Evolutionary conservation across 2,888 invertebrate genomes (phyloP).

Genomic region (Dasypolia templi): DNA sequence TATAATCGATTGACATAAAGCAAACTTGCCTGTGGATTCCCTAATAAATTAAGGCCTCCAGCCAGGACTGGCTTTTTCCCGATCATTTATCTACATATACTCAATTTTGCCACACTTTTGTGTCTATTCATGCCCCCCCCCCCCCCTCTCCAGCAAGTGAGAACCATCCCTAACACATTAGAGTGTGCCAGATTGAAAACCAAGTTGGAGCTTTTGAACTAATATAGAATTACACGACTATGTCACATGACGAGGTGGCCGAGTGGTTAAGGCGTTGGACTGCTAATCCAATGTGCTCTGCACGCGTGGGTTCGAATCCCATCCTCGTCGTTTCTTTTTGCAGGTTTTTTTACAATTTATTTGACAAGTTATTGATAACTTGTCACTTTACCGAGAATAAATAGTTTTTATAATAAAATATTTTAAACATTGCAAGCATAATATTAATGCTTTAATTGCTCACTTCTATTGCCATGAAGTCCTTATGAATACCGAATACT

Average conservation of each 20-base stretch:
- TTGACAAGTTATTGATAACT: neutral
- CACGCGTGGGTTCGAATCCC: constrained; percentile 96
- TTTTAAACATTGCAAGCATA: neutral
- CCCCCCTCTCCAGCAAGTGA: too few species aligned
- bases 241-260: constrained; percentile 93
- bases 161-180: too few species aligned
- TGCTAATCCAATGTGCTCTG: constrained; percentile 96
- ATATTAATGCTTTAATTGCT: neutral
- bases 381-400: neutral
- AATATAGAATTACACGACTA: neutral
- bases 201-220: neutral
- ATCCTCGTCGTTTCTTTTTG: constrained; percentile 91
- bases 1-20: too few species aligned
- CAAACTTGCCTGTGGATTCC: too few species aligned
- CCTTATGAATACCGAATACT: too few species aligned
- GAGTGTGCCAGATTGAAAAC: neutral
- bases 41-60: too few species aligned
- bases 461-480: neutral
- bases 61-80: too few species aligned
- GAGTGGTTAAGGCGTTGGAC: constrained; percentile 96
- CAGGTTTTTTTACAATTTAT: constrained; percentile 11
- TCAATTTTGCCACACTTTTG: too few species aligned
- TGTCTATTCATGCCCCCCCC: too few species aligned
- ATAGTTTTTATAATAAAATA: neutral
- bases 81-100: too few species aligned